Evolutionary conservation across 1,140 invertebrate species (phyloP), one percentile per base, ranked within the genome.

Genomic region (Mizuhopecten yessoensis): DNA sequence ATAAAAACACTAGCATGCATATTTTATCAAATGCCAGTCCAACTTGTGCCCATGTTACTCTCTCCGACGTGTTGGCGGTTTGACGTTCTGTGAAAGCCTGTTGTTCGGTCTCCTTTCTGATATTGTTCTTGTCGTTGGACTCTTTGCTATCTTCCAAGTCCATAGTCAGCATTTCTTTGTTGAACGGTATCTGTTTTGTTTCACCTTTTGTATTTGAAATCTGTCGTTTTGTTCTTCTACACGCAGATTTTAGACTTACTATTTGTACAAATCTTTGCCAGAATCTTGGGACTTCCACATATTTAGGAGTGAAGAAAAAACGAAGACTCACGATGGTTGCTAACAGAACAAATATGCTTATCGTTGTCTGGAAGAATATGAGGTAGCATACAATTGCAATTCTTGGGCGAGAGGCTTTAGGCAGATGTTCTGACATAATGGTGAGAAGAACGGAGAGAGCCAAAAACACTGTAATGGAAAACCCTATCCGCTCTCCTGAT

Each of bases 391-490:
- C 11, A 88, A 94, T 49, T 9, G 88, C 34, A 17, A 89, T 89
- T 1, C 49, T 33, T 15, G 88, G 88, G 3, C 33, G 15, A 23
- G 88, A 89, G 15, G 88, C 34, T 86, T 89, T 75, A 23, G 88
- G 88, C n/a, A 89, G 33, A 86, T 57, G 34, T 29, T 89, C 88
- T 10, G 49, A 34, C 10, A 89, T 13, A 23, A 89, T 89, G 49
- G 49, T 89, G 2, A 86, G 88, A 34, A 86, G 86, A 34, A 89
- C 88, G 11, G 88, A 57, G 13, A 89, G 33, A 0, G 88, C 57
- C 34, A 89, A 34, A 29, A 89, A 86, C 34, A 89, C 49, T n/a
- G 88, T 89, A 2, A 89, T 86, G 13, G 88, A 89, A 86, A 89
- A 89, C 0, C 88, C 88, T 1, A 89, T 86, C 13, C 88, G 88